These are phyloP conservation scores for Sylvicola fuscatus DNA, from an alignment of 2,888 invertebrate genomes.

Conservation along the genomic window DNA sequence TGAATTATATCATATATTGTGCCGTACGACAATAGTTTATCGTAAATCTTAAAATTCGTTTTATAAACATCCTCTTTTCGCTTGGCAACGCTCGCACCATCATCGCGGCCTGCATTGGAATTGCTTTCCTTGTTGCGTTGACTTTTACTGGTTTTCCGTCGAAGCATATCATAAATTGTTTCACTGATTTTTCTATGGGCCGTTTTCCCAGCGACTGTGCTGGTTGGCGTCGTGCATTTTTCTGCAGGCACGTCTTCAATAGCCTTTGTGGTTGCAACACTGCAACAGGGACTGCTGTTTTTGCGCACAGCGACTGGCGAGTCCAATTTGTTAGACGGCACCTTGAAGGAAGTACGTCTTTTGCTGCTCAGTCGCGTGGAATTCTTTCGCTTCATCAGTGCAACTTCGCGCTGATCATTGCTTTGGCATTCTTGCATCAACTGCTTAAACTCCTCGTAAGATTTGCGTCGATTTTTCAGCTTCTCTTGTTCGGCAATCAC, in stretches of 20 bases:
- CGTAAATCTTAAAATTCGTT: conserved; percentile 24
- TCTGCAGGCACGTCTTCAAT: neutral
- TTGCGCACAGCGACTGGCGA: neutral
- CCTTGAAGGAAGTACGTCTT: neutral
- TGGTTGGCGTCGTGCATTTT: conserved; percentile 2
- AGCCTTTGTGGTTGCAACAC: neutral
- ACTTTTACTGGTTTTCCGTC: neutral
- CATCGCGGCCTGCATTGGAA: neutral
- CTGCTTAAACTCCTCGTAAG: conserved; percentile 26
- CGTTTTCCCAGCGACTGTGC: neutral
- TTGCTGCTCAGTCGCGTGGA: conserved; percentile 3
- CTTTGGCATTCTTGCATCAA: conserved; percentile 16
- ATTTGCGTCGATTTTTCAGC: conserved; percentile 23
- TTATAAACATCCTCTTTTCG: conserved; percentile 15
- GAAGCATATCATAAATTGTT: conserved; percentile 6
- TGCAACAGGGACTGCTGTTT: neutral
- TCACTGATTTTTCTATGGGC: neutral
- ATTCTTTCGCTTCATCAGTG: conserved; percentile 5
- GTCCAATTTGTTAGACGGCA: neutral
- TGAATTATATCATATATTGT: conserved; percentile 27
- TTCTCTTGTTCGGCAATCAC: conserved; percentile 15
- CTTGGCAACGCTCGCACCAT: neutral
- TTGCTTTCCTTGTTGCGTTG: neutral
- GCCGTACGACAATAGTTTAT: conserved; percentile 22
- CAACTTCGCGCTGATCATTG: conserved; percentile 1